Evolutionary conservation across 1,140 invertebrate genomes (phyloP), one percentile per base, ranked within the genome.

Genomic region (Brevipalpus yothersi): DNA sequence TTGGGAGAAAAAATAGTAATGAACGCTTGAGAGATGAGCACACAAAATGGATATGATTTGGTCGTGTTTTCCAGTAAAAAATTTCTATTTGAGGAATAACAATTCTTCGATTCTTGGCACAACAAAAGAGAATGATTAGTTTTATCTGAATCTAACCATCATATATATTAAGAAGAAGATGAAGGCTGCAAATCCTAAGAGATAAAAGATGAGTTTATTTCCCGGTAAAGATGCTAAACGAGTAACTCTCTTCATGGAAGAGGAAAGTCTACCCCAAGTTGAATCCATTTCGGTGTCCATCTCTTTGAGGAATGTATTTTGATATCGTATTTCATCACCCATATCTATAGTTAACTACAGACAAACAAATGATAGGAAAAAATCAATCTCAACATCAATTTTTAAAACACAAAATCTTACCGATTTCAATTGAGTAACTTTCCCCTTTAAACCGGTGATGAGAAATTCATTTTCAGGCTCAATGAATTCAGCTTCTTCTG

Each of bases 281-380:
- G 80, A 77, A 66, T 89, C 86, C 72, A 87, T 82, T 72, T 88
- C 86, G 68, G 86, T 82, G 69, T 89, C 85, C 67, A 89, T 79
- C 61, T 80, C 82, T 43, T 76, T 72, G 23, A 89, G 68, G 60
- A 86, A 69, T 69, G 80, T 81, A 63, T 88, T 84, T 68, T 90
- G 86, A 67, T 82, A 82, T 68, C 82, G 80, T 5, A 89, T 83
- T 76, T 89, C 86, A 63, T 83, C 80, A 1, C 85, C 83, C 68
- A 90, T 87, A 67, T 88, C 84, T 58, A 90, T 86, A 1, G 84
- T 81, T 17, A 72, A 49, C 56, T 57, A n/a, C n/a, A n/a, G n/a
- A 42, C 3, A 42, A 15, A 42, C 7, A 9, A n/a, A 43, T 42
- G 8, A 57, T 1, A n/a, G 8, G 17, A 1, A 15, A 19, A 42